A percentile compares a stretch with the other conserved stretches of the same genome.
phyloP scores from a whole-genome alignment of 2,797 vertebrate genomes.

The Percopsis omiscomaycus region DNA sequence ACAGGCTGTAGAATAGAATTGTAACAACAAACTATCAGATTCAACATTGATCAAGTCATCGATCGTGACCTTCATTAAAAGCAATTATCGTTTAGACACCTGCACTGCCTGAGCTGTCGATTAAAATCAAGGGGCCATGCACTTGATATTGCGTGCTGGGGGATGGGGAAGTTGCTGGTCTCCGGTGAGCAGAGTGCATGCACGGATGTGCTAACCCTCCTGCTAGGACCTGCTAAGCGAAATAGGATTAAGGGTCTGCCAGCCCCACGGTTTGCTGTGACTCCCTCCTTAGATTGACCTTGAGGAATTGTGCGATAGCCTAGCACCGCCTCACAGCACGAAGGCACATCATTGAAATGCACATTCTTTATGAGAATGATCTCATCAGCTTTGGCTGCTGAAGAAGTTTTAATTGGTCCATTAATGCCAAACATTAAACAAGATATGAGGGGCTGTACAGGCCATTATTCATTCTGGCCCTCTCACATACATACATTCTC shows the following conservation, averaged over 20 bases:
- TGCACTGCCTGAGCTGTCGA: constrained; percentile 50
- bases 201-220: constrained; percentile 67
- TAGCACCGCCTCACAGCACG: constrained; percentile 16
- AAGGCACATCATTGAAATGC: constrained; percentile 28
- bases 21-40: constrained; percentile 43
- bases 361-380: constrained; percentile 30
- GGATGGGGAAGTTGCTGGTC: constrained; percentile 44
- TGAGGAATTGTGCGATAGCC: constrained; percentile 27
- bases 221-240: constrained; percentile 61
- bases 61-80: constrained; percentile 56
- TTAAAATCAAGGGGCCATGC: constrained; percentile 59
- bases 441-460: no score
- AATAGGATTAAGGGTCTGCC: constrained; percentile 56
- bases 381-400: constrained; percentile 4
- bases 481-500: no score
- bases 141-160: constrained; percentile 68
- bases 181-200: constrained; percentile 62
- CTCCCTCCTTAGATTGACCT: constrained; percentile 56
- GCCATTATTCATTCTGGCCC: no score
- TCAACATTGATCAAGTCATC: constrained; percentile 40
- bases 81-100: constrained; percentile 53
- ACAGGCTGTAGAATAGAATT: constrained; percentile 42
- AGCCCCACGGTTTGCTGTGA: constrained; percentile 12
- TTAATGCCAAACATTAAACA: no score
- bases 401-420: constrained; percentile 1